Evolutionary conservation across 92 coral and sea anemone species (phyloP), one percentile per base, ranked within the genome.

Genomic region (Phymanthus crucifer): DNA sequence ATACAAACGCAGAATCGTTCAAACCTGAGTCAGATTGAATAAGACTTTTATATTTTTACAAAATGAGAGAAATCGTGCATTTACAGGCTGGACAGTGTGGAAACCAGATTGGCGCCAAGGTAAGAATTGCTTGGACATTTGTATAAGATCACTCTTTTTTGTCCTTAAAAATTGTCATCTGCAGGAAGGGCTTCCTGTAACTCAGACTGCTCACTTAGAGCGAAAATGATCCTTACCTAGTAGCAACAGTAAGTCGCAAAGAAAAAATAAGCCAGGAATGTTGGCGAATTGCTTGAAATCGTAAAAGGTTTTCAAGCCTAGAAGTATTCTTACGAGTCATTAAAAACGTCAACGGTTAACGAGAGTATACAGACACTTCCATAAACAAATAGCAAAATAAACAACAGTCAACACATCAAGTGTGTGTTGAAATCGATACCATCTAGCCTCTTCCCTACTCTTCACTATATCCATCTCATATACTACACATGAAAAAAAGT

Each of bases 51-150:
- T 21, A 74, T 47, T 64, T n/a, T 26, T 73, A 74, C 34, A 76
- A 76, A 76, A 94, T 94, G 98, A 85, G 98, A 78, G 98, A 94
- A 83, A 94, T 94, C 52, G 96, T 94, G 0, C 98, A 94, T 66
- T 72, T 94, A 14, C 98, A 94, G 71, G 98, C 91, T 23, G 98
- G 98, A 6, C 98, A 94, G 45, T 94, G 98, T 69, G 98, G 98
- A 29, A 94, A 94, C 77, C 98, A 94, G 76, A 94, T 94, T 57
- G 98, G 98, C 36, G 96, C 98, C 0, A 94, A 94, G 96, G 98
- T 94, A 74, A 64, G 78, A 40, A 24, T 43, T 61, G 5, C 1
- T 18, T 19, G 18, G 32, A 66, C 68, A 36, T 18, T 65, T 18
- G 16, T 43, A 32, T 37, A 32, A 75, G 24, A 48, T 26, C 3